These are phyloP conservation scores for Poeciliopsis infans DNA, from an alignment of 2,797 vertebrate genomes.

Conservation along the genomic window DNA sequence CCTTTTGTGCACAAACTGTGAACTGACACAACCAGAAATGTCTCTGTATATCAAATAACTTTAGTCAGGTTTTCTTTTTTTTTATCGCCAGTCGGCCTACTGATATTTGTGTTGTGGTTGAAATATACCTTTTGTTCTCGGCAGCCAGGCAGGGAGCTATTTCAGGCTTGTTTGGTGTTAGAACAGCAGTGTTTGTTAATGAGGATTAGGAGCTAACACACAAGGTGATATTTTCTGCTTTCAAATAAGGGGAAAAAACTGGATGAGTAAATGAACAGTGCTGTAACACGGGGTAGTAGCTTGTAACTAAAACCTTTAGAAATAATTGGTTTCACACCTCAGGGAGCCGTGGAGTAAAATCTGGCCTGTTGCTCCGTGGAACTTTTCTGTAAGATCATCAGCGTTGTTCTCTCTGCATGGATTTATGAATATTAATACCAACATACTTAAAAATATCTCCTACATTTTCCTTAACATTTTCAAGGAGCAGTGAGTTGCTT, in stretches of 20 bases:
- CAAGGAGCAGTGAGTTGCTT: background rate
- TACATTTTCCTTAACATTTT: background rate
- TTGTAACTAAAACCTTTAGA: constrained; percentile 1
- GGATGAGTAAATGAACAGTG: constrained; percentile 5
- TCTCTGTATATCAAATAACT: constrained; percentile 29
- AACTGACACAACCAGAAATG: constrained; percentile 23
- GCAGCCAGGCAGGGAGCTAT: constrained; percentile 10
- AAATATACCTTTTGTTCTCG: constrained; percentile 39
- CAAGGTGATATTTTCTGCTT: constrained; percentile 4
- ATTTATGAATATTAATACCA: constrained; percentile 1
- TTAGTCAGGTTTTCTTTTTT: constrained; percentile 7
- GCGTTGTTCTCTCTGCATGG: background rate
- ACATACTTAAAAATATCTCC: background rate
- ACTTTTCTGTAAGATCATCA: background rate
- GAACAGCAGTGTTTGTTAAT: constrained; percentile 21
- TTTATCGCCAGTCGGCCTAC: constrained; percentile 27
- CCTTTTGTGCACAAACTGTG: constrained; percentile 15
- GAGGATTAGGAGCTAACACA: constrained; percentile 25
- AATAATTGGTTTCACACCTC: constrained; percentile 28
- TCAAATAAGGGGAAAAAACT: background rate
- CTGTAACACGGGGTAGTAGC: background rate
- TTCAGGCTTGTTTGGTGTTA: constrained; percentile 21
- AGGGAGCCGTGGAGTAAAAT: background rate
- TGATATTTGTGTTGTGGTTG: constrained; percentile 33
- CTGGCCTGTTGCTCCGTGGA: background rate